These are phyloP conservation scores for Macrosteles quadrilineatus DNA, from an alignment of 1,140 invertebrate species.

Conservation along the genomic window DNA sequence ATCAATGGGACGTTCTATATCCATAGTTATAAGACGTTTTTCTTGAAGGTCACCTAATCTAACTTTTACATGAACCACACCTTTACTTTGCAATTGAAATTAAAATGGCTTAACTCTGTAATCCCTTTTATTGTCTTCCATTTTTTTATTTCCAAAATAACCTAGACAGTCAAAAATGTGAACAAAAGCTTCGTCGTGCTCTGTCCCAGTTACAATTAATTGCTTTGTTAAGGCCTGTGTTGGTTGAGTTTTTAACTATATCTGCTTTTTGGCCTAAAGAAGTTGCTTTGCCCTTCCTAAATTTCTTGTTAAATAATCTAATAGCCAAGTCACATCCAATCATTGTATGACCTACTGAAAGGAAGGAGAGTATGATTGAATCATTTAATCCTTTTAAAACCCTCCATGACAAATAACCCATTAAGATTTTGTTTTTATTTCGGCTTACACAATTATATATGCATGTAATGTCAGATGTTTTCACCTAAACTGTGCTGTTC, in stretches of 20 bases:
- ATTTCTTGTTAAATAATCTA: conserved; percentile 29
- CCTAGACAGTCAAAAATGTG: too few relatives aligned
- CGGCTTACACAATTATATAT: conserved; percentile 35
- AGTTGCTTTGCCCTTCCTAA: not conserved
- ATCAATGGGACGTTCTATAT: not conserved
- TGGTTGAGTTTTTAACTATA: conserved; percentile 12
- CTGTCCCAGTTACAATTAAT: not conserved
- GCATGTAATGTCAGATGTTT: not conserved
- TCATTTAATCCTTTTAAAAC: not conserved
- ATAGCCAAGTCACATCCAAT: conserved; percentile 30
- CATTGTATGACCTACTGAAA: conserved; percentile 21
- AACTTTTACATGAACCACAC: too few relatives aligned
- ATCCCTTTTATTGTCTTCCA: conserved; percentile 23
- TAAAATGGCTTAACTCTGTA: conserved; percentile 10
- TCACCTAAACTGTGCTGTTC: conserved; percentile 27
- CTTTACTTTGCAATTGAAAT: conserved; percentile 2
- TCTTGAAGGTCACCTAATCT: conserved; percentile 1
- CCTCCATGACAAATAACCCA: conserved; percentile 15
- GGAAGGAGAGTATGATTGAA: not conserved
- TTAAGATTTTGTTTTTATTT: conserved; percentile 35
- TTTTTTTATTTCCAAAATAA: not conserved
- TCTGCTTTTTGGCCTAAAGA: conserved; percentile 26
- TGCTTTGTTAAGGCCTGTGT: conserved; percentile 11
- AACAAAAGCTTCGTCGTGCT: not conserved
- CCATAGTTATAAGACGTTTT: not conserved